These are phyloP conservation scores for Columba livia DNA, from an alignment of 2,113 vertebrate genomes.

Conservation along the genomic window DNA sequence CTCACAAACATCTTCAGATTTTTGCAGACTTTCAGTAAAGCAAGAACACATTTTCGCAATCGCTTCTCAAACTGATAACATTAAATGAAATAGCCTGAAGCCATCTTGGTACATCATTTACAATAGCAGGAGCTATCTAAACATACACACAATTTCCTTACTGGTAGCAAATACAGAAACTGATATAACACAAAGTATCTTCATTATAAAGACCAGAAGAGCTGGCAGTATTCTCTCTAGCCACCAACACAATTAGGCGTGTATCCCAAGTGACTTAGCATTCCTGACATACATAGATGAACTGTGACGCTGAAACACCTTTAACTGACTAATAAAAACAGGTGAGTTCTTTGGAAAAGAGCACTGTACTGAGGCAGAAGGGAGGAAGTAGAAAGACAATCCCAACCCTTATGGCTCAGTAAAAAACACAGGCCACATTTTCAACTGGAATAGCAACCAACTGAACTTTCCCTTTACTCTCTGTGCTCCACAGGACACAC, in stretches of 20 bases:
- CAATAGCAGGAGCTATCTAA: constrained; percentile 28
- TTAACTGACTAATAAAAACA: not conserved
- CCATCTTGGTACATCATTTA: constrained; percentile 25
- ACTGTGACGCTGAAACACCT: not conserved
- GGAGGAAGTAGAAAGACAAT: not conserved
- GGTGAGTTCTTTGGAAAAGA: not conserved
- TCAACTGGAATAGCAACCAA: not conserved
- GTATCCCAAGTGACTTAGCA: not conserved
- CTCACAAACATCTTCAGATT: not conserved
- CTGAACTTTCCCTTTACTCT: not conserved
- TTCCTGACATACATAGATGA: not conserved
- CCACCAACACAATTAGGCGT: not conserved
- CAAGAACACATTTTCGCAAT: not conserved
- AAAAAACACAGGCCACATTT: not conserved
- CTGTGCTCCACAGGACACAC: not conserved
- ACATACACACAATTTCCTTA: not conserved
- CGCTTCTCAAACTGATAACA: constrained; percentile 5
- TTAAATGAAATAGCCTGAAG: constrained; percentile 26
- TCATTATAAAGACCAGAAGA: not conserved
- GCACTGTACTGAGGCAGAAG: not conserved
- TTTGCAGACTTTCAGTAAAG: constrained; percentile 34
- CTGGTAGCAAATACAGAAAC: constrained; percentile 41
- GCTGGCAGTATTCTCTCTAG: not conserved
- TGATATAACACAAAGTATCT: constrained; percentile 12
- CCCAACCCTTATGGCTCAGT: not conserved